Conservation (phyloP, 2,888 invertebrate genomes). For the Hyles lineata region DNA sequence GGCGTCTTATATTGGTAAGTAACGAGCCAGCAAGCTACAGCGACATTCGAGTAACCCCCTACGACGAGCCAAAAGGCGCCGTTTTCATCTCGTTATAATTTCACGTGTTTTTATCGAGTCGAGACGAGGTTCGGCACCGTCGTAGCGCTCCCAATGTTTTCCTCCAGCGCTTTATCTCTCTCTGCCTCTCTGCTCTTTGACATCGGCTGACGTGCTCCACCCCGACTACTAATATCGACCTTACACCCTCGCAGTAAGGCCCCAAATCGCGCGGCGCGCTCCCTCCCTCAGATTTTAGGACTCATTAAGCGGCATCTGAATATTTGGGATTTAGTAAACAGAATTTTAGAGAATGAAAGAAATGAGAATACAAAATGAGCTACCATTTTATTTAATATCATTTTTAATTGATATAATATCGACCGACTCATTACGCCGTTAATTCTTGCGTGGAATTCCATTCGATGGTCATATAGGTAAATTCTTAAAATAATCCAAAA, state of each 20-base stretch:
- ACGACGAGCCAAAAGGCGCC: constrained; percentile 48
- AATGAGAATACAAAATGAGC: constrained; percentile 55
- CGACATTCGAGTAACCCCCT: constrained; percentile 50
- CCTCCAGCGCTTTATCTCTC: constrained; percentile 77
- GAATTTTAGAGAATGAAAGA: constrained; percentile 62
- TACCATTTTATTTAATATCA: constrained; percentile 36
- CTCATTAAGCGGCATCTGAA: constrained; percentile 73
- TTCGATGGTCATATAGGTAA: not conserved
- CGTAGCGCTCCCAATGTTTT: constrained; percentile 67
- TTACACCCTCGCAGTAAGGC: constrained; percentile 56
- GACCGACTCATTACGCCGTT: not conserved
- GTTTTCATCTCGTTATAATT: constrained; percentile 52
- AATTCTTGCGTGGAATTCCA: constrained; percentile 11
- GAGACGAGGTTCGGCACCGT: constrained; percentile 44
- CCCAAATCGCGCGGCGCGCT: constrained; percentile 47
- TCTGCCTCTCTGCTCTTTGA: constrained; percentile 78
- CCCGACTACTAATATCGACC: constrained; percentile 58
- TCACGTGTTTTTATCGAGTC: constrained; percentile 57
- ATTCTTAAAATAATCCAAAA: not conserved
- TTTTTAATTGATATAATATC: constrained; percentile 20
- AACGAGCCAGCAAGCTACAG: constrained; percentile 50
- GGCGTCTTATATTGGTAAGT: constrained; percentile 41
- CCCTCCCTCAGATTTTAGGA: constrained; percentile 66
- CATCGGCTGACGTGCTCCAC: constrained; percentile 73
- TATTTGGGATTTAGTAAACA: constrained; percentile 78